Base-by-base conservation (phyloP, 2,888 invertebrate species). In the Polyommatus icarus region DNA sequence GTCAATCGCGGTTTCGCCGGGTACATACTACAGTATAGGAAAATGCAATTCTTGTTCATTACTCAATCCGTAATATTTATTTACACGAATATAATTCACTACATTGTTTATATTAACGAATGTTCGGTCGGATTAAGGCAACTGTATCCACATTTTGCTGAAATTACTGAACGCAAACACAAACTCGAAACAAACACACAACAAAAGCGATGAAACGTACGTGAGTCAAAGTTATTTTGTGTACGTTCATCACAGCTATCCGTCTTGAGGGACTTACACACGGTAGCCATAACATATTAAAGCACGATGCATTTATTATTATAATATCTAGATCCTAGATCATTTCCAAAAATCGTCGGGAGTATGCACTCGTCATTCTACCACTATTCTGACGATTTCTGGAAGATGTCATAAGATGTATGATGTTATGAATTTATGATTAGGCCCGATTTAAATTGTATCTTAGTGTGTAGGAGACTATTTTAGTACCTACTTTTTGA, bases 201-300 rank as follows among this genome's bases (percentile, higher is more conserved):
- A 67, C 67, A 67, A 67, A 29, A 67, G 67, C 67, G 32, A 67
- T 67, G 67, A 32, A 67, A 67, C 29, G 67, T 67, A 67, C 29
- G 67, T 67, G 67, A 67, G 67, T 67, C 67, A 67, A 67, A 67
- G 29, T 67, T 67, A 67, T 61, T 18, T 67, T 67, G 29, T 67
- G 5, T 18, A 32, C 29, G 32, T 18, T 15, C 15, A 8, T 29
- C 24, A 61, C 61, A 29, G 61, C 67, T 32, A 15, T 24, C 20
- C 29, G 29, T 67, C 29, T 15, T 24, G 29, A 12, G 8, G 12
- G 24, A 61, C 10, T 10, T 54, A 54, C 40, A 46, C 40, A 7
- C 40, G 10, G 40, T 3, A 18, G 54, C 32, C 3, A 32, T 3
- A 32, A 32, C 24, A 24, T 24, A 24, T 24, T 24, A 24, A 24